phyloP scores from a whole-genome alignment of 2,888 invertebrate genomes.

The Helobdella robusta region DNA sequence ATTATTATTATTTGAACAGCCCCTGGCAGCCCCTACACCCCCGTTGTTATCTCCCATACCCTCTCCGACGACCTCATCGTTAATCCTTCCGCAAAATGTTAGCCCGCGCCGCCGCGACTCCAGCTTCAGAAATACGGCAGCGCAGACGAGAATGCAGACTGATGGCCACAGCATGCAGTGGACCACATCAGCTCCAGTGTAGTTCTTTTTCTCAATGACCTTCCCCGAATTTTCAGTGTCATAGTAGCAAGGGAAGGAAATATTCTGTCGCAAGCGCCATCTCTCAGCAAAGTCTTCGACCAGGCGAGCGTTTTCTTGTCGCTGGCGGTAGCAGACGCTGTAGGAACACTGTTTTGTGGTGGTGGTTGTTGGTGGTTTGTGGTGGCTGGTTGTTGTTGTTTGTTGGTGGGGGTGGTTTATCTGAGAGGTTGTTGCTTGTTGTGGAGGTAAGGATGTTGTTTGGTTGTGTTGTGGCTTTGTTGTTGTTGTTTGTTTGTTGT shows the following conservation, averaged over 20 bases:
- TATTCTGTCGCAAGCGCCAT: constrained; percentile 23
- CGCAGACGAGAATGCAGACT: constrained; percentile 34
- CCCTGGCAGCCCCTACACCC: neutral
- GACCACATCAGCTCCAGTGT: constrained; percentile 46
- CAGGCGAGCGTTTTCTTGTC: constrained; percentile 24
- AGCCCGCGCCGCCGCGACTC: constrained; percentile 34
- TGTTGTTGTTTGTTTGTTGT: too few species aligned
- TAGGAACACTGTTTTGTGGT: constrained; percentile 35
- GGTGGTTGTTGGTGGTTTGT: too few species aligned
- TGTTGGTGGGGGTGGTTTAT: too few species aligned
- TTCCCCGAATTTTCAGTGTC: constrained; percentile 52
- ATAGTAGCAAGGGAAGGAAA: constrained; percentile 33
- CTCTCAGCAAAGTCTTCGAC: constrained; percentile 28
- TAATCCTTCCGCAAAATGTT: constrained; percentile 28
- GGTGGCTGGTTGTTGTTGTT: too few species aligned
- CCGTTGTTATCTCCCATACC: neutral
- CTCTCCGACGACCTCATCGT: neutral
- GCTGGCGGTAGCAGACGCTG: constrained; percentile 29
- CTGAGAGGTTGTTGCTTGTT: too few species aligned
- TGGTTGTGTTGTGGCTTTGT: too few species aligned
- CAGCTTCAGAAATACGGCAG: constrained; percentile 32
- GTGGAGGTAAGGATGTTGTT: too few species aligned
- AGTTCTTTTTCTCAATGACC: constrained; percentile 78
- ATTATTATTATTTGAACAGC: constrained; percentile 18
- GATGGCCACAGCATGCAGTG: constrained; percentile 37